phyloP scores from a whole-genome alignment of 2,888 invertebrate genomes.

The Hymenopus coronatus region DNA sequence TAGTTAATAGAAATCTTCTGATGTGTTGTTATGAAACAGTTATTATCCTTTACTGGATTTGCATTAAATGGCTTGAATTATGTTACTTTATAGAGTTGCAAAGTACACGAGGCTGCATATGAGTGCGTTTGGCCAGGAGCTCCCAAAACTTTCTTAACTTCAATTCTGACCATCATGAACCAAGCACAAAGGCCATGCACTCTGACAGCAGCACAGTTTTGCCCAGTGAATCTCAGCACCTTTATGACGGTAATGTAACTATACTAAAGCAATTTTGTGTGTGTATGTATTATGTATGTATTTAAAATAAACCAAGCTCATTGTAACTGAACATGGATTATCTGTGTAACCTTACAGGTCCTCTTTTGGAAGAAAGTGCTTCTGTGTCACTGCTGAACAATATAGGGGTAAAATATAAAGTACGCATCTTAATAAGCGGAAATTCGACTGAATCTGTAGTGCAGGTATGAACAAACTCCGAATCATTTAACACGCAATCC shows the following conservation, averaged over 20 bases:
- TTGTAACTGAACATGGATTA: background rate
- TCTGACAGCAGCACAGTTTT: background rate
- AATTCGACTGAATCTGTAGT: too few species aligned
- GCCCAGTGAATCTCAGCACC: background rate
- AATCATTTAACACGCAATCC: too few species aligned
- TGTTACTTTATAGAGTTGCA: background rate
- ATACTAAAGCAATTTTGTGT: background rate
- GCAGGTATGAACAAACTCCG: too few species aligned
- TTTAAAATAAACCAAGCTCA: background rate
- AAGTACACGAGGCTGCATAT: background rate
- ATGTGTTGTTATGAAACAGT: too few species aligned
- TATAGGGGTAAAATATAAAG: too few species aligned
- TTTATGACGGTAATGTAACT: background rate
- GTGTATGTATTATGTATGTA: too few species aligned
- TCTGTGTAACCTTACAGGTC: background rate
- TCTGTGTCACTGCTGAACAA: too few species aligned
- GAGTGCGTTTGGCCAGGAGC: background rate
- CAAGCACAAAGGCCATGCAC: background rate
- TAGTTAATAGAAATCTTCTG: too few species aligned
- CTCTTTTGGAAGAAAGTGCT: too few species aligned
- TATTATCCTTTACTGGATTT: too few species aligned
- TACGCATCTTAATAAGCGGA: too few species aligned
- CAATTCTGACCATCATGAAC: background rate
- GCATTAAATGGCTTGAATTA: background rate
- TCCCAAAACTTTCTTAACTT: background rate